Evolutionary conservation across 2,888 invertebrate genomes (phyloP).

Genomic region (Diplolepis rosae): DNA sequence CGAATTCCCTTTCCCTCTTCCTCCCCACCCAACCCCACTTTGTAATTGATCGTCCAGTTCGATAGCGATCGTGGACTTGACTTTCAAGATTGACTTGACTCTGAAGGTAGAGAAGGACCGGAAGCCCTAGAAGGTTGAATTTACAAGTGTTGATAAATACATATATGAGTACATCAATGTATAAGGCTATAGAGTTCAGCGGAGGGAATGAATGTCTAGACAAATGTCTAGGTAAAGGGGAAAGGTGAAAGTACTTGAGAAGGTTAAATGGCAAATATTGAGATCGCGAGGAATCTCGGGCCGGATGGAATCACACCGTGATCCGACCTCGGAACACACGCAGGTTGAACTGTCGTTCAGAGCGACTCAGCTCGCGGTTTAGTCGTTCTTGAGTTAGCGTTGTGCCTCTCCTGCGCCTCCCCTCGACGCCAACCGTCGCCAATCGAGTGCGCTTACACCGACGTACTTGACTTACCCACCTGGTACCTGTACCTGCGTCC

Average conservation of each 20-base stretch:
- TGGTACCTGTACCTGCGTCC: neutral
- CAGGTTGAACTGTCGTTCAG: conserved; percentile 66
- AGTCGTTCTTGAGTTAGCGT: conserved; percentile 64
- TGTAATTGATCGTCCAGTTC: conserved; percentile 6
- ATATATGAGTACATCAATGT: neutral
- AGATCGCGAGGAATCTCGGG: conserved; percentile 28
- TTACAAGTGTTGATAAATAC: neutral
- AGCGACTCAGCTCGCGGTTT: conserved; percentile 65
- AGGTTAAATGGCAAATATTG: neutral
- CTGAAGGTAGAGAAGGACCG: no score
- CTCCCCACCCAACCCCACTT: conserved; percentile 24
- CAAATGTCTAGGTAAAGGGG: neutral
- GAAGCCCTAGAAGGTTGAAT: neutral
- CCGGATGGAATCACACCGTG: conserved; percentile 45
- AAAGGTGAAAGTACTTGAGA: neutral
- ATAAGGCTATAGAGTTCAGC: neutral
- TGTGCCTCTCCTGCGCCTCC: conserved; percentile 64
- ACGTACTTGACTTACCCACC: conserved; percentile 58
- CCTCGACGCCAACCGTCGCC: conserved; percentile 56
- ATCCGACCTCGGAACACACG: conserved; percentile 65
- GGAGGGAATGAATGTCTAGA: neutral
- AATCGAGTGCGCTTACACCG: conserved; percentile 65
- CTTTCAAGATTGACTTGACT: no score
- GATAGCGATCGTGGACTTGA: conserved; percentile 17
- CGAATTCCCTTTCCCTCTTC: conserved; percentile 23